Evolutionary conservation across 2,113 vertebrate species (phyloP).

Genomic region (Hypanus sabinus): DNA sequence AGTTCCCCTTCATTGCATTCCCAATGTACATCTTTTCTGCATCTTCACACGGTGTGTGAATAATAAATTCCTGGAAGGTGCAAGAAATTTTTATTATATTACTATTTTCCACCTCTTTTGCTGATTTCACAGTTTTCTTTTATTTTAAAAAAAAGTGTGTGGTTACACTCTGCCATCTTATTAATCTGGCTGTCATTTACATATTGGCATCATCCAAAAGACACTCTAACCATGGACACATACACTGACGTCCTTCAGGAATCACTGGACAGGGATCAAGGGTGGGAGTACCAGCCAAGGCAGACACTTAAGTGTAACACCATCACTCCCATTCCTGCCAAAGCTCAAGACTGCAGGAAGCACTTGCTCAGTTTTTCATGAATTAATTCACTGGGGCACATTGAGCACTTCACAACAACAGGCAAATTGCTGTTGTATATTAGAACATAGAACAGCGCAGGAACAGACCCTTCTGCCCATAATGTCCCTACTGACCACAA

Average conservation of each 20-base stretch:
- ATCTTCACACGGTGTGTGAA: slow-evolving; percentile 47
- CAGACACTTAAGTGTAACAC: neutral
- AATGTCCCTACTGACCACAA: too few relatives aligned
- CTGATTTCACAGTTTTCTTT: neutral
- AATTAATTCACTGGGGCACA: too few relatives aligned
- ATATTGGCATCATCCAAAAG: neutral
- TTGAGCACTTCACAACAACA: neutral
- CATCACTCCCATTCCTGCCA: neutral
- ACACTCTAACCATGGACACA: neutral
- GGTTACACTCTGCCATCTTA: neutral
- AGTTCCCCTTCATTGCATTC: slow-evolving; percentile 50
- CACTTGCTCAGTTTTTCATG: too few relatives aligned
- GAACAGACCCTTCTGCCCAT: too few relatives aligned
- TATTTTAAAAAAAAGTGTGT: too few relatives aligned
- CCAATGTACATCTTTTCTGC: slow-evolving; percentile 55
- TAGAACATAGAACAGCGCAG: too few relatives aligned
- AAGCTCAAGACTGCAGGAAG: neutral
- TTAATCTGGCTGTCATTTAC: neutral
- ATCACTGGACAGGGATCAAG: neutral
- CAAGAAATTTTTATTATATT: slow-evolving; percentile 37
- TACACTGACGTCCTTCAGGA: neutral
- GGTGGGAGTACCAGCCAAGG: neutral
- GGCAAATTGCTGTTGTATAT: neutral
- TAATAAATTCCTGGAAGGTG: slow-evolving; percentile 53
- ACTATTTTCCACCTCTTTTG: slow-evolving; percentile 11